Conservation (phyloP, 1,140 invertebrate genomes). For the Heterodera carotae region DNA sequence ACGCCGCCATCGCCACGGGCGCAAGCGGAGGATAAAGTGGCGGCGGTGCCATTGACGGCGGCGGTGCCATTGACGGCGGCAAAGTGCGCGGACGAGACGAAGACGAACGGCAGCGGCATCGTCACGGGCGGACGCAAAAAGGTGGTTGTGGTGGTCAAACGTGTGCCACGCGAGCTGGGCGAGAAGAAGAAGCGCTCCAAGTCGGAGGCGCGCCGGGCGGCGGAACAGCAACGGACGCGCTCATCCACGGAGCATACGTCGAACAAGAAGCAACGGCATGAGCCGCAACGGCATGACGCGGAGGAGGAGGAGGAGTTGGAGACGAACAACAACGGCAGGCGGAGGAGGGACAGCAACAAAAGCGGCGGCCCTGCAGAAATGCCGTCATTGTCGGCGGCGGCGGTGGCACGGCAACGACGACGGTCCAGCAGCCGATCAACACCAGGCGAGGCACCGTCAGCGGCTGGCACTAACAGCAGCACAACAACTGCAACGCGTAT, state of each 20-base stretch:
- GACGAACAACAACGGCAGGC: too few relatives aligned
- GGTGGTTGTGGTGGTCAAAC: constrained; percentile 11
- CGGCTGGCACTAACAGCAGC: too few relatives aligned
- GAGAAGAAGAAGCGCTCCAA: constrained; percentile 28
- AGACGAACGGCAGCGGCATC: too few relatives aligned
- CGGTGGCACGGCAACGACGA: too few relatives aligned
- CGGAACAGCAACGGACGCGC: constrained; percentile 18
- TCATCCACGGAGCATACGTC: constrained; percentile 28
- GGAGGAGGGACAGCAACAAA: background rate
- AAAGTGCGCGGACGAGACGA: constrained; percentile 34
- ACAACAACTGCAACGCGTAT: too few relatives aligned
- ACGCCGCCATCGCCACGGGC: too few relatives aligned
- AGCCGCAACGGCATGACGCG: background rate
- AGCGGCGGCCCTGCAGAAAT: too few relatives aligned
- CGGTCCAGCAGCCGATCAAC: too few relatives aligned
- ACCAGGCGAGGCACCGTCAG: too few relatives aligned
- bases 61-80: constrained; percentile 20
- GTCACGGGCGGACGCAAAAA: background rate
- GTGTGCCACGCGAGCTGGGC: constrained; percentile 4
- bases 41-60: too few relatives aligned
- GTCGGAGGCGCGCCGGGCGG: constrained; percentile 14
- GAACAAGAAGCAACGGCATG: constrained; percentile 24
- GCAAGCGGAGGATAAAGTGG: too few relatives aligned
- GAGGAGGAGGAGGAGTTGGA: background rate
- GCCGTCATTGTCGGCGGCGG: too few relatives aligned